Evolutionary conservation across 2,888 invertebrate genomes (phyloP).

Genomic region (Pediacus dermestoides): DNA sequence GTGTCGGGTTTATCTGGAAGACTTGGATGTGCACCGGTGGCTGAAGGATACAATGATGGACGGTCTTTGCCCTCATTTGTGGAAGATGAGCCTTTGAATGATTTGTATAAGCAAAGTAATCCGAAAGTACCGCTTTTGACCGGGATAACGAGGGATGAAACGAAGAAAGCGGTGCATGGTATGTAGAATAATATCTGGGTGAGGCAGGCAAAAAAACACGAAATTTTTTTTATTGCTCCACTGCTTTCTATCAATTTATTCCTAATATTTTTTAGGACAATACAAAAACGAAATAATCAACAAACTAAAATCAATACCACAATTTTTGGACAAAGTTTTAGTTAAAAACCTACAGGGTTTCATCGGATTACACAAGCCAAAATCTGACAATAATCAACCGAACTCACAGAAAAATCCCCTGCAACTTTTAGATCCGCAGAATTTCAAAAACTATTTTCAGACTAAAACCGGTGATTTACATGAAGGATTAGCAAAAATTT

Average conservation of each 20-base stretch:
- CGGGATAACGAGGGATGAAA: slow-evolving; percentile 72
- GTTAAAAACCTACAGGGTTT: slow-evolving; percentile 47
- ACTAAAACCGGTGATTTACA: slow-evolving; percentile 37
- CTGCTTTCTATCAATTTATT: slow-evolving; percentile 8
- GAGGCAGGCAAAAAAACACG: too few relatives aligned
- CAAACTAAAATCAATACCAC: slow-evolving; percentile 45
- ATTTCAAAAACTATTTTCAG: slow-evolving; percentile 44
- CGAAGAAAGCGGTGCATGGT: slow-evolving; percentile 60
- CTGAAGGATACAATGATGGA: slow-evolving; percentile 64
- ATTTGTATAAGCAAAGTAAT: slow-evolving; percentile 54
- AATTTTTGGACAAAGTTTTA: slow-evolving; percentile 48
- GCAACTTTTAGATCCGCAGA: slow-evolving; percentile 12
- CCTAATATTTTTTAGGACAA: slow-evolving; percentile 31
- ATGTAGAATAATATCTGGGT: slow-evolving; percentile 20
- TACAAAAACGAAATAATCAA: slow-evolving; percentile 45
- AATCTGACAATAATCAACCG: slow-evolving; percentile 11
- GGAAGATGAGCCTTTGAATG: slow-evolving; percentile 59
- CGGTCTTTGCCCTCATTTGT: slow-evolving; percentile 67
- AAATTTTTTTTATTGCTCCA: background rate
- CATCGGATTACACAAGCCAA: background rate
- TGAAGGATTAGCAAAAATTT: slow-evolving; percentile 56
- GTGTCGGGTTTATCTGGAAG: slow-evolving; percentile 62
- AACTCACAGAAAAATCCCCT: slow-evolving; percentile 14
- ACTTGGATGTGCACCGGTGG: slow-evolving; percentile 63
- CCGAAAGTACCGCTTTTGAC: slow-evolving; percentile 65